Conservation (phyloP, 2,113 vertebrate genomes). For the Procavia capensis region DNA sequence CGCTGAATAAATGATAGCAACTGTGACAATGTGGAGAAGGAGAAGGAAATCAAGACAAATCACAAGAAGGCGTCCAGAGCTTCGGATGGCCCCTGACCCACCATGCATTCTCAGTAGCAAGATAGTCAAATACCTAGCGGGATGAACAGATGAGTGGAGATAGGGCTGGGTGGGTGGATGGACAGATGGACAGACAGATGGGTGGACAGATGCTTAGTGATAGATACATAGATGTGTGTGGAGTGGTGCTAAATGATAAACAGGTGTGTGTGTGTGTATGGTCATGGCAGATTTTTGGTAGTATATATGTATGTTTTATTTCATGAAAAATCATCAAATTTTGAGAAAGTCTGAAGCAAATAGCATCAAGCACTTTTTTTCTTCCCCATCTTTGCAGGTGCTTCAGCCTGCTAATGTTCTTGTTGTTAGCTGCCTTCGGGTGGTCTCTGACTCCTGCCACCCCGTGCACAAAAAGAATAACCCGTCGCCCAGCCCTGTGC, state of each 20-base stretch:
- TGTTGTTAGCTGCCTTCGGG: not conserved
- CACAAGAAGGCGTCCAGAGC: not conserved
- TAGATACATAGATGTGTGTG: too few species aligned
- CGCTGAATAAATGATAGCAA: not conserved
- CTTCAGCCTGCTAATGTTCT: not conserved
- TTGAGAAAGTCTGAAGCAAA: not conserved
- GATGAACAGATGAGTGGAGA: too few species aligned
- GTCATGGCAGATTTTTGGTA: too few species aligned
- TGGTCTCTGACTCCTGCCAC: not conserved
- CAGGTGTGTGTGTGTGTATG: too few species aligned
- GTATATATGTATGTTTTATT: too few species aligned
- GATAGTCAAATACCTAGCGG: not conserved
- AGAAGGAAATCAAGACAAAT: not conserved
- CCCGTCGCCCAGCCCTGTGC: not conserved
- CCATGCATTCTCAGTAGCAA: not conserved
- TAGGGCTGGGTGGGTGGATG: not conserved
- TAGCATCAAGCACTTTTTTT: not conserved
- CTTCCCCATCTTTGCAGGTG: not conserved
- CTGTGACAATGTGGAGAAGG: not conserved
- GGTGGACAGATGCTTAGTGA: not conserved
- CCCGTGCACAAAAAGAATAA: not conserved
- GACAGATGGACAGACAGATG: not conserved
- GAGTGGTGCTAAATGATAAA: too few species aligned
- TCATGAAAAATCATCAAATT: not conserved
- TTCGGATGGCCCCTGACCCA: not conserved